Evolutionary conservation across 2,797 vertebrate species (phyloP).

Genomic region (Champsocephalus esox): DNA sequence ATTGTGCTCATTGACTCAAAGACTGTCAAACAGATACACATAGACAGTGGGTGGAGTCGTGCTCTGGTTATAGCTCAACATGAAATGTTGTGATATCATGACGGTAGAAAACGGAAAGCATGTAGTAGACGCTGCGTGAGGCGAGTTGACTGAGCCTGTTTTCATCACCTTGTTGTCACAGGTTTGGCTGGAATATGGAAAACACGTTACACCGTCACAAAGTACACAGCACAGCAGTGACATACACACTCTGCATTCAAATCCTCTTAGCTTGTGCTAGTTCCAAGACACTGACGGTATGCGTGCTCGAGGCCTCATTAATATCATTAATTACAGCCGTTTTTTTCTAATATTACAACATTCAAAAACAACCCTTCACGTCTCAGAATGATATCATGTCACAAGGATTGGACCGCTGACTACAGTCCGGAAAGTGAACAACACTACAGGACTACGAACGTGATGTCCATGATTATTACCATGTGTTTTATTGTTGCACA

Average conservation of each 20-base stretch:
- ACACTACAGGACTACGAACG: background rate
- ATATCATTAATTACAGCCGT: background rate
- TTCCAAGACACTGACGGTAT: no score
- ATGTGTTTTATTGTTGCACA: slow-evolving; percentile 51
- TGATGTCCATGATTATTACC: background rate
- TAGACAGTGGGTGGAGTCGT: background rate
- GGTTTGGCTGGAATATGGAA: no score
- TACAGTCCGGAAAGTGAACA: background rate
- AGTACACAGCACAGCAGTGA: no score
- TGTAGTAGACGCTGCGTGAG: no score
- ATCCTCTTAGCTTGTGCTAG: no score
- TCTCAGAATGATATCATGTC: background rate
- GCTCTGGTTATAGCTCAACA: background rate
- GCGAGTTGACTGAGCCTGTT: no score
- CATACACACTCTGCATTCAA: no score
- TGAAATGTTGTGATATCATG: background rate
- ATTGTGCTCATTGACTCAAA: background rate
- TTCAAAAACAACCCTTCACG: no score
- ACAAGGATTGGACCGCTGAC: background rate
- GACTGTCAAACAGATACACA: no score
- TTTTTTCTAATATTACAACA: background rate
- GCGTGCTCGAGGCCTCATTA: background rate
- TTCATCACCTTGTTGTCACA: background rate
- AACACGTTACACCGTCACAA: no score
- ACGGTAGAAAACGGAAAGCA: background rate